Conservation (phyloP, 1,140 invertebrate genomes). For the Halictus rubicundus region DNA sequence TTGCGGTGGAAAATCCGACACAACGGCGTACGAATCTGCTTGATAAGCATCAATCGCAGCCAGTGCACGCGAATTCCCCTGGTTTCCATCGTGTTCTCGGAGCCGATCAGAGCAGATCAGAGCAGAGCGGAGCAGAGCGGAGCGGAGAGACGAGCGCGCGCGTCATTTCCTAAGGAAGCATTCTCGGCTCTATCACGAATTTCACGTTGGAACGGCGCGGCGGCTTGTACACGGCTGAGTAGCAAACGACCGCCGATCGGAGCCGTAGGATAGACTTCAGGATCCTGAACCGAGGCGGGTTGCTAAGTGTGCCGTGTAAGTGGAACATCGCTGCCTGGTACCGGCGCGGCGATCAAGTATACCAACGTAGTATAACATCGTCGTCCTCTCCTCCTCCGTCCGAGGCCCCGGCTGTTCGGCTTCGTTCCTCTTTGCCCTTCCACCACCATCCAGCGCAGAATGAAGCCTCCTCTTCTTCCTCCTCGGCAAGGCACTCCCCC, state of each 20-base stretch:
- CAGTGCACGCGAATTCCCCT: constrained; percentile 3
- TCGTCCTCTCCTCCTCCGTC: constrained; percentile 64
- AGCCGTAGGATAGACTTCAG: constrained; percentile 74
- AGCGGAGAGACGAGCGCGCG: neutral
- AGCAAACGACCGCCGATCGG: constrained; percentile 54
- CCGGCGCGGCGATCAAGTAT: constrained; percentile 76
- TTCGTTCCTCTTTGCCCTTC: constrained; percentile 56
- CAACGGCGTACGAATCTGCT: too few relatives aligned
- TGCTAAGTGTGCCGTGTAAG: constrained; percentile 80
- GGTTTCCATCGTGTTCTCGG: neutral
- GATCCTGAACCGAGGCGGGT: constrained; percentile 76
- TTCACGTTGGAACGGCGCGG: constrained; percentile 35
- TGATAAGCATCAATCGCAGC: neutral
- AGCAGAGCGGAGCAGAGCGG: too few relatives aligned
- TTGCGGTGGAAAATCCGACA: too few relatives aligned
- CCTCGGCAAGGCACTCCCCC: constrained; percentile 53
- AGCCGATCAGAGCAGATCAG: too few relatives aligned
- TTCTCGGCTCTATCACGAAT: constrained; percentile 45
- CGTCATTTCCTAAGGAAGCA: constrained; percentile 28
- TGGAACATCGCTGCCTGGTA: constrained; percentile 80
- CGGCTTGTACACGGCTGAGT: constrained; percentile 32
- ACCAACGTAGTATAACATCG: constrained; percentile 74
- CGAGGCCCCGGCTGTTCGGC: constrained; percentile 14
- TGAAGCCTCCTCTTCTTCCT: constrained; percentile 49
- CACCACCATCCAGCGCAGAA: constrained; percentile 23